phyloP scores from a whole-genome alignment of 2,888 invertebrate species.

The Apamea crenata region DNA sequence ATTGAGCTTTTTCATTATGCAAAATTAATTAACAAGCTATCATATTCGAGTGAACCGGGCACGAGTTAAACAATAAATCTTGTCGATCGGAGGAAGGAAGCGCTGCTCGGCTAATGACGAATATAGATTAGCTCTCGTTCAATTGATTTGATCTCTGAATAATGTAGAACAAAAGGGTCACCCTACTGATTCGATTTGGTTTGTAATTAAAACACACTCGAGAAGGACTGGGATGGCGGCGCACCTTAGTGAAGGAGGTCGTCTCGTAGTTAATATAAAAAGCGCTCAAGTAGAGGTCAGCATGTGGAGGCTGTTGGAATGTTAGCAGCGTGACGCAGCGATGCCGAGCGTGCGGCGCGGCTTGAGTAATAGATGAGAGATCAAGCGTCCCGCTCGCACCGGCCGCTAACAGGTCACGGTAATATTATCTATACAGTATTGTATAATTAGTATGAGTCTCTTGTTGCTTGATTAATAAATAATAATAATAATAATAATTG shows the following conservation, averaged over 20 bases:
- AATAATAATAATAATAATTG: no score
- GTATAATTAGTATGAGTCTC: no score
- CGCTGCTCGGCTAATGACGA: constrained; percentile 46
- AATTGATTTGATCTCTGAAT: constrained; percentile 16
- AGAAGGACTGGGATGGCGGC: constrained; percentile 12
- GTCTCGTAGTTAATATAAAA: constrained; percentile 42
- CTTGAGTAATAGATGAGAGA: constrained; percentile 76
- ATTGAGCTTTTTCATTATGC: constrained; percentile 45
- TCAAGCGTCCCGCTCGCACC: constrained; percentile 57
- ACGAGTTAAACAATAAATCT: constrained; percentile 54
- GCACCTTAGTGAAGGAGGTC: constrained; percentile 14
- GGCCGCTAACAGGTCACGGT: no score
- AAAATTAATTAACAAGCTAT: constrained; percentile 61
- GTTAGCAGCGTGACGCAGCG: constrained; percentile 33
- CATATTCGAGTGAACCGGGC: constrained; percentile 33
- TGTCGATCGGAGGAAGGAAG: constrained; percentile 40
- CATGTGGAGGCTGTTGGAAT: constrained; percentile 15
- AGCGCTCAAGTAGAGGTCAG: constrained; percentile 27
- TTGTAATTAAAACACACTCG: constrained; percentile 19
- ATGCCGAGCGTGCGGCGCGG: constrained; percentile 16
- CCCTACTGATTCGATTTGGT: constrained; percentile 2
- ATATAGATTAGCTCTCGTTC: constrained; percentile 56
- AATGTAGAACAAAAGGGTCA: constrained; percentile 8
- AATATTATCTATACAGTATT: no score
- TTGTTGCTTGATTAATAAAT: no score